Conservation (phyloP, 2,888 invertebrate species). For the Mesorhabditis belari region DNA sequence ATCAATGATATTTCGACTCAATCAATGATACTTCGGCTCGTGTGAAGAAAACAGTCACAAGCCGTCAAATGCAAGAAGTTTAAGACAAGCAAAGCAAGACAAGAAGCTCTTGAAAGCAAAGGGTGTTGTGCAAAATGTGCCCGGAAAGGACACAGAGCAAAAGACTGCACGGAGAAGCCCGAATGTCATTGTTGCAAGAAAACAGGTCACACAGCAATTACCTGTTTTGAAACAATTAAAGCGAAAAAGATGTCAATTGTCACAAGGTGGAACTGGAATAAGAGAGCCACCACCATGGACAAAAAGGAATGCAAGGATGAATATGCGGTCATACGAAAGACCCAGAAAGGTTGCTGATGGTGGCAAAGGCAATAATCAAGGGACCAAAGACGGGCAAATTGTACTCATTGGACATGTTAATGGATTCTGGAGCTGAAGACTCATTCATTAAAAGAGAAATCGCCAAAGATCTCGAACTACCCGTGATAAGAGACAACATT, state of each 20-base stretch:
- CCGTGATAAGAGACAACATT: neutral
- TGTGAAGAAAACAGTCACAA: too few species aligned
- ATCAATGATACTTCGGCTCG: too few species aligned
- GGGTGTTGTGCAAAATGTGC: neutral
- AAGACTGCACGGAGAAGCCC: neutral
- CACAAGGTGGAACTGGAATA: too few species aligned
- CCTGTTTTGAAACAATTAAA: neutral
- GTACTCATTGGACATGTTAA: neutral
- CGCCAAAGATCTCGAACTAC: neutral
- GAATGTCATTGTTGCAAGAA: neutral
- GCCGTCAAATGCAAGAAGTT: too few species aligned
- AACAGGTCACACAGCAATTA: neutral
- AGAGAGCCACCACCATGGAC: neutral
- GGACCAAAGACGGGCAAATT: neutral
- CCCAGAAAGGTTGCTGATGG: too few species aligned
- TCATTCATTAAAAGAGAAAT: neutral
- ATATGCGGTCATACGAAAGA: too few species aligned
- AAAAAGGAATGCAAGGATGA: neutral
- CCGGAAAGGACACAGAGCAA: neutral
- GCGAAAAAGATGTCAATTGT: neutral
- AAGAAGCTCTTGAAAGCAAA: neutral
- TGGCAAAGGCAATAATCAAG: neutral
- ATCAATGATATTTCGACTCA: neutral
- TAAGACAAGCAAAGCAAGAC: too few species aligned
- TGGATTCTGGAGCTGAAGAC: neutral